Percentiles rank a stretch among this genome's conserved stretches.
Conservation (phyloP, 2,888 invertebrate species). For the Pachycephus smyrnensis region DNA sequence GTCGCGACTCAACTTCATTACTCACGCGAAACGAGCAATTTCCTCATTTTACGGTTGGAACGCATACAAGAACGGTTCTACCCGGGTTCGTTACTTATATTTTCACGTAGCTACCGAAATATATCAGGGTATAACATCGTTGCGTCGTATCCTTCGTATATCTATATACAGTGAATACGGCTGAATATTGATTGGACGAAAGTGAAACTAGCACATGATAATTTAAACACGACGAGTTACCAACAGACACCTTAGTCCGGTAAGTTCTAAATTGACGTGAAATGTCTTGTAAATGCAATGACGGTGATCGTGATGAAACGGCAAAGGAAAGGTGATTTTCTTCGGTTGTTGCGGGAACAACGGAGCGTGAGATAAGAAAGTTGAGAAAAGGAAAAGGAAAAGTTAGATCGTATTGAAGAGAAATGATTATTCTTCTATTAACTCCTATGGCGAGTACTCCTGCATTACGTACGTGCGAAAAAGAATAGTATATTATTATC, state of each 20-base stretch:
- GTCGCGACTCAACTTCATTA: slow-evolving; percentile 19
- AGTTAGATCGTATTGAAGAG: neutral
- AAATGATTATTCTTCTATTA: neutral
- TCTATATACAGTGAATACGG: neutral
- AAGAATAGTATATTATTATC: neutral
- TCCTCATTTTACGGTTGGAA: slow-evolving; percentile 35
- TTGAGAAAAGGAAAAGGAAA: neutral
- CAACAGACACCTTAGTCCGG: neutral
- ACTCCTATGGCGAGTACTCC: neutral
- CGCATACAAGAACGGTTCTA: neutral
- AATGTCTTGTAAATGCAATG: neutral
- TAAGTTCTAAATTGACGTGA: neutral
- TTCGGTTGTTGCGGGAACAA: neutral
- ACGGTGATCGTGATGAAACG: neutral
- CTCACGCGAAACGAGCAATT: slow-evolving; percentile 37
- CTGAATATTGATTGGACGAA: neutral
- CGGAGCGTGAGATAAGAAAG: neutral
- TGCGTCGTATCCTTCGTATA: neutral
- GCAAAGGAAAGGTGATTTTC: neutral
- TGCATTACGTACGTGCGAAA: neutral
- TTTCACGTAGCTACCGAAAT: neutral
- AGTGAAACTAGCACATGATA: neutral
- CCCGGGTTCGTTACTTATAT: neutral
- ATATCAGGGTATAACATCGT: neutral
- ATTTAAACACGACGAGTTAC: neutral